Base-by-base conservation (phyloP, 2,113 vertebrate genomes). In the Poeciliopsis prolifica region DNA sequence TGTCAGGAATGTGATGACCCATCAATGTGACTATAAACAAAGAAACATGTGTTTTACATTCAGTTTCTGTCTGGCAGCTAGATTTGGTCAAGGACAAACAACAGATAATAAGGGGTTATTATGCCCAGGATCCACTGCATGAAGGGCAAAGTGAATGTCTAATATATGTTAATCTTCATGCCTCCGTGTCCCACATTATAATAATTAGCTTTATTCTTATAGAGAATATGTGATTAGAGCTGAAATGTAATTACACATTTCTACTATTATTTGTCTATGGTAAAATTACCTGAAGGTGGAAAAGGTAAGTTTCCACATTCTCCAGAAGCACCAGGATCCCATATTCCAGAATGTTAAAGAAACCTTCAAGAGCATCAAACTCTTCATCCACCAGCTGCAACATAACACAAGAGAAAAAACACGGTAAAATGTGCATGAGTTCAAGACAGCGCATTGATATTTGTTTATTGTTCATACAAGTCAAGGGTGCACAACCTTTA, bases 381-480 rank as follows among this genome's bases (percentile, higher is more conserved):
- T 97, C 96, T 80, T 96, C 97, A 77, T 99, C 97, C 69, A 96
- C 94, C 0, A 90, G 92, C 98, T 99, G 71, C 1, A 85, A 51
- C 1, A 40, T n/a, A 37, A 79, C 3, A 60, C 5, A 74, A 13
- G 65, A 13, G 3, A 3, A 68, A 0, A 70, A 40, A 40, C n/a
- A 29, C 11, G 0, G 11, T 61, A 12, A 26, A 26, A 61, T 26
- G 26, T 12, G 26, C 24, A 13, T 5, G 6, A 17, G 58, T 26
- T 5, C n/a, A 28, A 2, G 7, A 17, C 1, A 58, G 24, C 7
- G n/a, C 51, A 10, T 8, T n/a, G 2, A 58, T n/a, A 15, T 14
- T 15, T 42, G 40, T 42, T 42, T 42, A 42, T 5, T 42, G 14
- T 42, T 14, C 40, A 42, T 15, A 15, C 40, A 14, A 42, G 40